A percentile compares a stretch with the other conserved stretches of the same genome.
phyloP scores from a whole-genome alignment of 2,797 vertebrate species.

The Sebastes steindachneri region DNA sequence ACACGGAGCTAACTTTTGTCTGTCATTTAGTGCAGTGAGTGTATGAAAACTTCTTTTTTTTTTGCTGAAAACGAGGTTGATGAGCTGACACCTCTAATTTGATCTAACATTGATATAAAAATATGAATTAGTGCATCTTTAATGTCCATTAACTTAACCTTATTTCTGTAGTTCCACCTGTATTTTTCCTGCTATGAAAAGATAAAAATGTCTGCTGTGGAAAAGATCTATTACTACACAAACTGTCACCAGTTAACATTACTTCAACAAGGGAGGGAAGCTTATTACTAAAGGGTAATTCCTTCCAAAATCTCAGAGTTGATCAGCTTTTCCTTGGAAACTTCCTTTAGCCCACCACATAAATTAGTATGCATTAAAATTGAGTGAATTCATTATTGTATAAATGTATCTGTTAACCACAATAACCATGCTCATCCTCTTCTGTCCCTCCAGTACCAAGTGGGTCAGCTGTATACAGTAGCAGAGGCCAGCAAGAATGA shows the following conservation, averaged over 20 bases:
- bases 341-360: background rate
- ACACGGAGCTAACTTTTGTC: background rate
- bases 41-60: background rate
- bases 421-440: background rate
- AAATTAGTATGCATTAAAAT: background rate
- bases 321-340: background rate
- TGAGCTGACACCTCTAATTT: background rate
- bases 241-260: too few relatives aligned
- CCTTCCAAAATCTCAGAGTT: background rate
- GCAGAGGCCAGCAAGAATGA: conserved; percentile 98
- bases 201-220: background rate
- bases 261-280: background rate
- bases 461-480: conserved; percentile 95
- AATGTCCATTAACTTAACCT: background rate
- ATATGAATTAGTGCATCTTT: background rate
- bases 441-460: conserved; percentile 88
- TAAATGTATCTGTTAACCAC: background rate
- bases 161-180: background rate
- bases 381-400: background rate
- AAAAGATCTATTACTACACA: background rate
- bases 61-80: background rate
- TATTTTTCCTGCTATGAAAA: background rate
- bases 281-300: background rate
- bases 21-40: background rate
- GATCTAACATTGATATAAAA: background rate